phyloP scores from a whole-genome alignment of 2,113 vertebrate genomes.

The Raja brachyura region DNA sequence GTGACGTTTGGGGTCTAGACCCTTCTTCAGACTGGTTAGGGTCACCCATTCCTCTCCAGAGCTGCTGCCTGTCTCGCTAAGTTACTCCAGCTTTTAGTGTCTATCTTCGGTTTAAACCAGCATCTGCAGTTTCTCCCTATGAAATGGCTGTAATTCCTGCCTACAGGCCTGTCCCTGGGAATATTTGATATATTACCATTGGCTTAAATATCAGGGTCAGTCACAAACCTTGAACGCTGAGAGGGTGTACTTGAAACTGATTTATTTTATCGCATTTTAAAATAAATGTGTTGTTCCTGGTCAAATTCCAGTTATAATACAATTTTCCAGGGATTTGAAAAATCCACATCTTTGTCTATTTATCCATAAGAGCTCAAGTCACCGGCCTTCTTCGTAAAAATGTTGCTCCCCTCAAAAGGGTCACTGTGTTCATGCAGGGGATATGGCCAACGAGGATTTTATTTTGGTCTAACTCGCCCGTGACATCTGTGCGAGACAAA shows the following conservation, averaged over 20 bases:
- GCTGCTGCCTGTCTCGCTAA: no score
- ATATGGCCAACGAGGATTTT: background rate
- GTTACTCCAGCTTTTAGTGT: no score
- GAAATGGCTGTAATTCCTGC: background rate
- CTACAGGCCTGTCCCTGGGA: background rate
- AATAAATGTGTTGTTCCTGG: constrained; percentile 6
- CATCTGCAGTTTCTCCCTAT: background rate
- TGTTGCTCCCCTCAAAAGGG: background rate
- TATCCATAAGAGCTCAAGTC: background rate
- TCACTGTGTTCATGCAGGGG: background rate
- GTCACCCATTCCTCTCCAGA: no score
- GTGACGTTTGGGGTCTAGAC: no score
- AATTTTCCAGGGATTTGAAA: background rate
- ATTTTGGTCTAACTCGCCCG: background rate
- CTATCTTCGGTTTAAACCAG: no score
- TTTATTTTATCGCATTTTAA: constrained; percentile 18
- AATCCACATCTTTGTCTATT: background rate
- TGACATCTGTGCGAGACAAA: background rate
- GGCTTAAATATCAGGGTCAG: background rate
- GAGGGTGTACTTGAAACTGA: background rate
- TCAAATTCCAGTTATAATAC: constrained; percentile 28
- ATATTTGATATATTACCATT: constrained; percentile 29
- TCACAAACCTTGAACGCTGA: background rate
- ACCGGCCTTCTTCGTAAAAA: background rate
- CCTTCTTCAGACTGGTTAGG: no score